phyloP scores from a whole-genome alignment of 2,113 vertebrate genomes.

The Zootoca vivipara region DNA sequence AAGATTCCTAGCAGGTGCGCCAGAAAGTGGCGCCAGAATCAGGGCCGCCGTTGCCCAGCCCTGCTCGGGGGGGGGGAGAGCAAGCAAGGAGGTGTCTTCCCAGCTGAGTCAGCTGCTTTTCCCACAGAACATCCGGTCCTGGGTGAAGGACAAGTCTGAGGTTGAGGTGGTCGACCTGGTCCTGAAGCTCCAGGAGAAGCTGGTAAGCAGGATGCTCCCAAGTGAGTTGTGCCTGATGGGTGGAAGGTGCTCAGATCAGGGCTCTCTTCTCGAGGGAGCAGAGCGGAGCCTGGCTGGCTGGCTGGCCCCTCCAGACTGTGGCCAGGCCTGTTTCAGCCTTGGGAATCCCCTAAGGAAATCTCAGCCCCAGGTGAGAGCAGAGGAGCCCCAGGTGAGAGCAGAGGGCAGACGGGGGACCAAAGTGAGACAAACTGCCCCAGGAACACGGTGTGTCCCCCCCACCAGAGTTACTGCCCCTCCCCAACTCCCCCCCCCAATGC shows the following conservation, averaged over 20 bases:
- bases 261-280: not conserved
- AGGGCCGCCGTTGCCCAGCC: not conserved
- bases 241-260: not conserved
- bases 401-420: too few relatives aligned
- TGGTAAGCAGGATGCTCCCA: constrained; percentile 73
- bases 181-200: constrained; percentile 91
- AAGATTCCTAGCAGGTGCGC: not conserved
- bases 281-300: not conserved
- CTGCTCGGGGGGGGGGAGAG: too few relatives aligned
- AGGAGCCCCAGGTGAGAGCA: too few relatives aligned
- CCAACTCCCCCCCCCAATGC: too few relatives aligned
- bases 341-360: too few relatives aligned
- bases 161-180: constrained; percentile 94
- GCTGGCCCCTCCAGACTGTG: not conserved
- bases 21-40: constrained; percentile 72
- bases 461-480: too few relatives aligned
- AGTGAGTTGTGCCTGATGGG: not conserved
- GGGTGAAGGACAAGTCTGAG: constrained; percentile 94
- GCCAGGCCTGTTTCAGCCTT: too few relatives aligned
- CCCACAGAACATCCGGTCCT: constrained; percentile 84
- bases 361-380: too few relatives aligned
- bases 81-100: accelerated
- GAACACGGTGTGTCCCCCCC: too few relatives aligned
- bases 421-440: too few relatives aligned
- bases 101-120: not conserved